Percentiles rank a stretch among this genome's conserved stretches.
phyloP scores from a whole-genome alignment of 2,888 invertebrate species.

The Dioctria linearis region DNA sequence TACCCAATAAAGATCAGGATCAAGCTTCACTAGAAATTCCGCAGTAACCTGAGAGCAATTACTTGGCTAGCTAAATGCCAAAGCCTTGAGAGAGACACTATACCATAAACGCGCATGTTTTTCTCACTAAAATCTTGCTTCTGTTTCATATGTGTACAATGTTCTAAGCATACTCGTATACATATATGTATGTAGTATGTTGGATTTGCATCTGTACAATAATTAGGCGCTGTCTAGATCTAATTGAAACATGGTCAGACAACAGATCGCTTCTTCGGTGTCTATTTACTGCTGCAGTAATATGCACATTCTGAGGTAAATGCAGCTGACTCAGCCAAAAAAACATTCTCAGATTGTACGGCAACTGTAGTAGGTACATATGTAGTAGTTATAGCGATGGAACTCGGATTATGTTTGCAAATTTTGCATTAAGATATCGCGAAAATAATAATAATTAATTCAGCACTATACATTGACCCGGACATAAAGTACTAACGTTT shows the following conservation, averaged over 20 bases:
- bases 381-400: background rate
- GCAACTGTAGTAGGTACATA: background rate
- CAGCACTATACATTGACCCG: background rate
- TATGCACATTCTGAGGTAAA: constrained; percentile 13
- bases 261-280: background rate
- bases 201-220: background rate
- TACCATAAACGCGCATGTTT: background rate
- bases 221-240: constrained; percentile 40
- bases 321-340: constrained; percentile 30
- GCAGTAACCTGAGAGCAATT: background rate
- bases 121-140: background rate
- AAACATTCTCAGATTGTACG: constrained; percentile 1
- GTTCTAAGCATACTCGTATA: too few species aligned
- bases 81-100: background rate
- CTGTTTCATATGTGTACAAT: background rate
- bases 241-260: constrained; percentile 34
- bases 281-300: constrained; percentile 12
- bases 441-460: constrained; percentile 32
- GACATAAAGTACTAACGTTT: constrained; percentile 11
- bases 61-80: background rate
- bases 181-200: too few species aligned
- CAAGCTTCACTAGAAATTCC: background rate
- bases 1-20: background rate
- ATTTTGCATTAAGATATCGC: constrained; percentile 36
- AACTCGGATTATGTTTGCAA: constrained; percentile 26